Percentiles rank a stretch among this genome's conserved stretches.
Evolutionary conservation across 2,888 invertebrate genomes (phyloP).

Genomic region (Ptychoptera contaminata): DNA sequence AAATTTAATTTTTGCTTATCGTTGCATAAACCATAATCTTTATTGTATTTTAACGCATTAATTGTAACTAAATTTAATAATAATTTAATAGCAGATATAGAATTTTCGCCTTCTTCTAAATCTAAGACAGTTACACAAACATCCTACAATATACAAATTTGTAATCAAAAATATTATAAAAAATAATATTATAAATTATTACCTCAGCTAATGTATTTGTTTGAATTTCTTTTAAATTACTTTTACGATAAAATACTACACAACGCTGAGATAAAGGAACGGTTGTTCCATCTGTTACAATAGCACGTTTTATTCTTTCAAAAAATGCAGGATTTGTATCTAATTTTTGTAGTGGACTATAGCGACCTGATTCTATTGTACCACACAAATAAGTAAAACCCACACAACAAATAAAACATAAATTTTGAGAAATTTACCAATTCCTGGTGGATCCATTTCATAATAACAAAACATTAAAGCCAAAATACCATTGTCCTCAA

Average conservation of each 20-base stretch:
- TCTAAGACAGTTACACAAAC: conserved; percentile 17
- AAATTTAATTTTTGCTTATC: conserved; percentile 36
- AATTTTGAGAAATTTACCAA: too few species aligned
- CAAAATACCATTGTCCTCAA: conserved; percentile 41
- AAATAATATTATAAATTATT: conserved; percentile 9
- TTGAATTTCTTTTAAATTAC: conserved; percentile 41
- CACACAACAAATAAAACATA: too few species aligned
- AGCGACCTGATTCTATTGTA: conserved; percentile 31
- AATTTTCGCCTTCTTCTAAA: conserved; percentile 20
- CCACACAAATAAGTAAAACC: too few species aligned
- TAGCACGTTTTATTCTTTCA: conserved; percentile 34
- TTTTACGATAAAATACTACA: conserved; percentile 50
- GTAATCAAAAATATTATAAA: not conserved
- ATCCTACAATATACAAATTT: conserved; percentile 17
- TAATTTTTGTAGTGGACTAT: conserved; percentile 15
- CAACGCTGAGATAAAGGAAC: conserved; percentile 43
- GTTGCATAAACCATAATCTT: conserved; percentile 37
- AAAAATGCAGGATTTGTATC: not conserved
- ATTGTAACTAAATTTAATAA: conserved; percentile 24
- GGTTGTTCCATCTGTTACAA: conserved; percentile 43
- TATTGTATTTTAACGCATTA: conserved; percentile 32
- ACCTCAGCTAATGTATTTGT: conserved; percentile 42
- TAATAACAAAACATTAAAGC: conserved; percentile 53
- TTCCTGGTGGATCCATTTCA: conserved; percentile 41
- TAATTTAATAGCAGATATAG: conserved; percentile 19